Evolutionary conservation across 1,140 invertebrate species (phyloP).

Genomic region (Drosophila mayri): DNA sequence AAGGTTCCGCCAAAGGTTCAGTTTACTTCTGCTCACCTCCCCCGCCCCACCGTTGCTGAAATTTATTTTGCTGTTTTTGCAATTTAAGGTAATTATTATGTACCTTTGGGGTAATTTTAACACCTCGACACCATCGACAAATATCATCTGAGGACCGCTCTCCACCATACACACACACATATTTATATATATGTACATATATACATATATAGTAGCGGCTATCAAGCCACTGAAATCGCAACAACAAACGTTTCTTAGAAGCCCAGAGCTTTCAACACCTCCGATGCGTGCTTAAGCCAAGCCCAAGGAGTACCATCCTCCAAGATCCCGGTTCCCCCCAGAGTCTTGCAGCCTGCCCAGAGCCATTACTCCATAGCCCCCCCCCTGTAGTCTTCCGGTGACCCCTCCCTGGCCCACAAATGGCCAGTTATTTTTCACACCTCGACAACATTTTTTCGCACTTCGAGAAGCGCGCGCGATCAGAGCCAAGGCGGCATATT

Average conservation of each 20-base stretch:
- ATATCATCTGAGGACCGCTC: slow-evolving; percentile 72
- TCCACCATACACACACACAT: background rate
- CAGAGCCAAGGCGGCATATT: slow-evolving; percentile 53
- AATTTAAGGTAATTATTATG: slow-evolving; percentile 85
- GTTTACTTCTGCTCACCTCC: background rate
- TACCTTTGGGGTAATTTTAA: slow-evolving; percentile 85
- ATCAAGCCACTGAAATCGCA: slow-evolving; percentile 72
- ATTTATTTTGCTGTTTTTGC: slow-evolving; percentile 84
- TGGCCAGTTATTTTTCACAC: slow-evolving; percentile 84
- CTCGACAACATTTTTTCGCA: slow-evolving; percentile 84
- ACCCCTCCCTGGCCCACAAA: background rate
- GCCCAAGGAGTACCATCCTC: slow-evolving; percentile 30
- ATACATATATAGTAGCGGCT: slow-evolving; percentile 40
- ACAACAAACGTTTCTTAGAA: slow-evolving; percentile 80
- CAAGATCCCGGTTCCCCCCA: background rate
- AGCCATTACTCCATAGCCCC: slow-evolving; percentile 2
- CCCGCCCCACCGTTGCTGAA: slow-evolving; percentile 37
- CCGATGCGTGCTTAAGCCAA: slow-evolving; percentile 66
- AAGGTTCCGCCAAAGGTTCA: slow-evolving; percentile 50
- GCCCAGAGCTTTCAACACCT: slow-evolving; percentile 81
- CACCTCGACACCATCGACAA: slow-evolving; percentile 85
- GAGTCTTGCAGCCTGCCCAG: background rate
- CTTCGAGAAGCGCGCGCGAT: slow-evolving; percentile 45
- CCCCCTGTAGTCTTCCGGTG: background rate
- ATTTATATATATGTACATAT: background rate